Evolutionary conservation across 1,140 invertebrate genomes (phyloP), one percentile per base, ranked within the genome.

Genomic region (Drosophila obscura): DNA sequence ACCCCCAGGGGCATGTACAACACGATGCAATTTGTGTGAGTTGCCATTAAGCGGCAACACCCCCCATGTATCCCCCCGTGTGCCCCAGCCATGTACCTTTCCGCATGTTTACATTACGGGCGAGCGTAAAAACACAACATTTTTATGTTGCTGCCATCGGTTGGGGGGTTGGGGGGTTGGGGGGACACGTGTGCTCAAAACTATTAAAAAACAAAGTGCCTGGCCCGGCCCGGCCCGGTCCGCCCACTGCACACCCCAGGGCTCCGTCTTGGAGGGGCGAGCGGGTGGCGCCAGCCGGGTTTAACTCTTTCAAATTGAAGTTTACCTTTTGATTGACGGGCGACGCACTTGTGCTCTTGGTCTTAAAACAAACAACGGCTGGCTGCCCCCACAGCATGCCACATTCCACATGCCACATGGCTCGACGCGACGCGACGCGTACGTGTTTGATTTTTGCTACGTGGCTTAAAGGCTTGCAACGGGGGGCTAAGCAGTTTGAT

Each of bases 401-500:
- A 28, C 11, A 13, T 11, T 11, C 11, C 35, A 35, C 31, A 35
- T 11, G 31, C 31, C 8, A 39, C 35, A 31, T 8, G 8, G 3
- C 31, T 3, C 7, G 8, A 0, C 8, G 2, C 8, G 26, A 28
- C 5, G 26, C 26, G 26, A 9, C 8, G 28, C 28, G 31, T 31
- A 31, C 31, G 11, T 39, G 35, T 22, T 64, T 41, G 63, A 39
- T 16, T 57, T 43, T 13, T 50, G 22, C 11, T 39, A 15, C 15
- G 31, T 39, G 45, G 59, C 68, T 79, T 61, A 57, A 69, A 69
- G 56, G 55, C 44, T 43, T 65, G 66, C n/a, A 13, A 6, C 26
- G 2, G 31, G 31, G 45, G 44, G 41, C 43, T 67, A 53, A 81
- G 63, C 53, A 58, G 43, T 58, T 81, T 82, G 79, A 81, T 81